Evolutionary conservation across 2,113 vertebrate species (phyloP), one percentile per base, ranked within the genome.

Genomic region (Centrocercus urophasianus): DNA sequence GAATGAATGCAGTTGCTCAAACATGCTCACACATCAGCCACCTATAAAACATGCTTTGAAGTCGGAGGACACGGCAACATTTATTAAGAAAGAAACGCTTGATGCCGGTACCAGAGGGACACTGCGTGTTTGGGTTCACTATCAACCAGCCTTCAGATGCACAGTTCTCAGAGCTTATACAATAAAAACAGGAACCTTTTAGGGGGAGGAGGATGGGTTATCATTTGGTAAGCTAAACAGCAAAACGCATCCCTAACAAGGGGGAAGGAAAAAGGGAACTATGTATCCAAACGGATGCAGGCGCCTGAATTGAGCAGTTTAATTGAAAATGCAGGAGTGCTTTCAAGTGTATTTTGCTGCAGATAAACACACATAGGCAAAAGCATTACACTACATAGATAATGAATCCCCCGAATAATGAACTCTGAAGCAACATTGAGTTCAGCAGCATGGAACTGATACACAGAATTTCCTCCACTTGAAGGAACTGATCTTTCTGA

Each of bases 401-500:
- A 92, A 80, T 54, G 82, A 94, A 91, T 88, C 19, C 24, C 47
- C 43, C 43, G 36, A 16, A 83, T 66, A 83, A 92, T 12, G 27
- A 92, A 83, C 57, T 81, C 70, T 0, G 36, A 81, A 87, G 38
- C 60, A 87, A 13, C 50, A 88, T 24, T 3, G 20, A 93, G 30
- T 76, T 92, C 74, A 88, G 38, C 48, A 90, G 83, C 19, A 72
- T 13, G 0, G 5, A 94, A 50, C 25, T 69, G 52, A 87, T 92
- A 93, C 18, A 71, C 21, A 61, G 32, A 7, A 72, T 75, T 92
- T 81, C 32, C 48, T 81, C 28, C 20, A 8, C 54, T 52, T 64
- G 57, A 95, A 42, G 61, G 84, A 92, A 16, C 85, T 78, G 36
- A 75, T 57, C 60, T 87, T 81, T 79, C 82, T 59, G 59, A 73